Conservation (phyloP, 30 jellyfish, hydroid and myxozoan species). For the Nemopilema nomurai region DNA sequence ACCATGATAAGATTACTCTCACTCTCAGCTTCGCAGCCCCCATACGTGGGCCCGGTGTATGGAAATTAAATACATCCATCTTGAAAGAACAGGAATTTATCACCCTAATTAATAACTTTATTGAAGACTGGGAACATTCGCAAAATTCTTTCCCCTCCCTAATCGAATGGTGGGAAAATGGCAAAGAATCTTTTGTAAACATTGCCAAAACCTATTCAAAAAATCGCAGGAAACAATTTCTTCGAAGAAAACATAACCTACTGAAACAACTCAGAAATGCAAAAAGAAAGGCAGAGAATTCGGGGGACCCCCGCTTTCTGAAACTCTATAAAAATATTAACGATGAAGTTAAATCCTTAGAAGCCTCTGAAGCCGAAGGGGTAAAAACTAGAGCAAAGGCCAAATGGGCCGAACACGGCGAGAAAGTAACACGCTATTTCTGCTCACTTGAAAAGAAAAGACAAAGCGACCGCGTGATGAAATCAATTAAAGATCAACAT, state of each 20-base stretch:
- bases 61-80: slow-evolving; percentile 12
- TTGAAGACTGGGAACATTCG: not conserved
- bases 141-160: not conserved
- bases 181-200: not conserved
- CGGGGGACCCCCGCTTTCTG: slow-evolving; percentile 4
- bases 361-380: slow-evolving; percentile 9
- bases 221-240: not conserved
- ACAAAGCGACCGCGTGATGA: slow-evolving; percentile 7
- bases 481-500: not conserved
- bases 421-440: slow-evolving; percentile 23
- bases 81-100: not conserved
- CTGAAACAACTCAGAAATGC: slow-evolving; percentile 10
- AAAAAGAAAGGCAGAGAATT: slow-evolving; percentile 12
- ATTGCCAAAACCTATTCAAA: not conserved
- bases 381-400: not conserved
- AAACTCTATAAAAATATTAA: not conserved
- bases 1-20: not conserved
- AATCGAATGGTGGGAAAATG: slow-evolving; percentile 10
- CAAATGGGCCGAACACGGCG: slow-evolving; percentile 37
- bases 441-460: slow-evolving; percentile 20
- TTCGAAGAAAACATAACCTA: not conserved
- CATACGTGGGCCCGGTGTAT: slow-evolving; percentile 8
- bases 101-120: not conserved
- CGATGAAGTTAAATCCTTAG: not conserved
- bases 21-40: not conserved